These are phyloP conservation scores for Cichlasoma orientale DNA, from an alignment of 2,797 vertebrate genomes.

Conservation along the genomic window DNA sequence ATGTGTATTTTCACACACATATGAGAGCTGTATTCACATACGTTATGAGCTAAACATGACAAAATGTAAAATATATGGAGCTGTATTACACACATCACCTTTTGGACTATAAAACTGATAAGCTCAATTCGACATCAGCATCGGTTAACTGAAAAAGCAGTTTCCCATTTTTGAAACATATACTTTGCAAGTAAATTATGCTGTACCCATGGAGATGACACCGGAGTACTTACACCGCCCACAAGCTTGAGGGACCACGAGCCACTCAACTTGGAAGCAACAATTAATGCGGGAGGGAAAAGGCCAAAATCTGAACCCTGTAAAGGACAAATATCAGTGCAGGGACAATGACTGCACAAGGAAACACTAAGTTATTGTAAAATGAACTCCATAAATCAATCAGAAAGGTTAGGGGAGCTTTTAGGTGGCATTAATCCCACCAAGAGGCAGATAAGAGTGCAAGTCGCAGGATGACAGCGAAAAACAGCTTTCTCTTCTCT, in stretches of 20 bases:
- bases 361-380: constrained; percentile 76
- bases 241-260: constrained; percentile 34
- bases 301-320: constrained; percentile 56
- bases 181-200: background rate
- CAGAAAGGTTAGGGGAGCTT: constrained; percentile 73
- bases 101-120: background rate
- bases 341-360: constrained; percentile 64
- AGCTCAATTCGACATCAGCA: background rate
- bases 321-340: constrained; percentile 77
- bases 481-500: constrained; percentile 37
- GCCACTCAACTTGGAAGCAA: constrained; percentile 59
- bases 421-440: constrained; percentile 78
- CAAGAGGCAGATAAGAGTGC: constrained; percentile 61
- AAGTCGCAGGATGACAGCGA: constrained; percentile 25
- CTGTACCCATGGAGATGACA: constrained; percentile 19
- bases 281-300: constrained; percentile 39
- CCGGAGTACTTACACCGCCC: background rate
- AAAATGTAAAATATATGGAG: background rate
- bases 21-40: background rate
- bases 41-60: background rate
- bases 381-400: constrained; percentile 81
- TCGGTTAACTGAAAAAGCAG: background rate
- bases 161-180: background rate
- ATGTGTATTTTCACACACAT: background rate
- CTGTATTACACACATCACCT: accelerated